These are phyloP conservation scores for Platysteira castanea DNA, from an alignment of 2,113 vertebrate genomes.

Conservation along the genomic window DNA sequence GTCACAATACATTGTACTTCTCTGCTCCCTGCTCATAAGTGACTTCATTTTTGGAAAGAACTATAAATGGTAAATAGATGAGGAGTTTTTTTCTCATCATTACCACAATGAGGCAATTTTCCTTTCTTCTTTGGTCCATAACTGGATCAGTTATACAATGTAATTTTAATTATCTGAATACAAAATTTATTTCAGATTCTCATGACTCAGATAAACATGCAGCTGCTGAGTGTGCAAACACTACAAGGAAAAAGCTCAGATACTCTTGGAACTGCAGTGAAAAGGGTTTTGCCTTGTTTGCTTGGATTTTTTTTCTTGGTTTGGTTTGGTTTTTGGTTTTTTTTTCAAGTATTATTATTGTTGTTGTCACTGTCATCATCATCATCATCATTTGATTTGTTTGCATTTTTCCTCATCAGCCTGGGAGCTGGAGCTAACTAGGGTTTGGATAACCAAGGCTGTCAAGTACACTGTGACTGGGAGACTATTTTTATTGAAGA, in stretches of 20 bases:
- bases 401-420: neutral
- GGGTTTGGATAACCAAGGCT: neutral
- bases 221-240: neutral
- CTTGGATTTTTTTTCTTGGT: neutral
- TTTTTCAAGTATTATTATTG: neutral
- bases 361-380: neutral
- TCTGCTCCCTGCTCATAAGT: neutral
- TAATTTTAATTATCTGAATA: neutral
- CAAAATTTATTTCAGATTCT: neutral
- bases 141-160: neutral
- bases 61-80: neutral
- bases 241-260: neutral
- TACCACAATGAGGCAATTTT: neutral
- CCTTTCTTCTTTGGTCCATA: neutral
- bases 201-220: neutral
- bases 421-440: neutral
- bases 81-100: neutral
- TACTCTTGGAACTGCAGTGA: neutral
- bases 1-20: neutral
- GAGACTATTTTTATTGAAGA: neutral
- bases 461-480: neutral
- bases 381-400: neutral
- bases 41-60: neutral
- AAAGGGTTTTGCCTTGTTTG: neutral
- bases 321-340: neutral